Percentiles rank a stretch among this genome's conserved stretches.
Conservation (phyloP, 2,888 invertebrate genomes). For the Oscheius sp. region DNA sequence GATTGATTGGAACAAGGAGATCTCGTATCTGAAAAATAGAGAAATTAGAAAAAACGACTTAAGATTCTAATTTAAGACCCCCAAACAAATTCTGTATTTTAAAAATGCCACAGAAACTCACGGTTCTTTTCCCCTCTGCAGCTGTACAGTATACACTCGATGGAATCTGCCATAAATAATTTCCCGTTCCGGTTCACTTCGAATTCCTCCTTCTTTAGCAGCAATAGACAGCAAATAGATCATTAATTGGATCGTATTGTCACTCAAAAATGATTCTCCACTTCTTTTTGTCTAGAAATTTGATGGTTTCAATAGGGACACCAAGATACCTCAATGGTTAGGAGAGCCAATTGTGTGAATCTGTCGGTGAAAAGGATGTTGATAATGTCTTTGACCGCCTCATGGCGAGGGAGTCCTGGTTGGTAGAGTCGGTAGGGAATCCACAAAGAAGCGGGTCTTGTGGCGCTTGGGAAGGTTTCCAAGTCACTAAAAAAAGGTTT, state of each 20-base stretch:
- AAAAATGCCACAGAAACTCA: not conserved
- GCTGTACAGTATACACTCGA: not conserved
- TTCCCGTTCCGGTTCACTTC: not conserved
- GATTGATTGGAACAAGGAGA: constrained; percentile 9
- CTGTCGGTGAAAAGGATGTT: constrained; percentile 38
- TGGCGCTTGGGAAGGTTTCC: constrained; percentile 1
- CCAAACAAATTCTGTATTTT: not conserved
- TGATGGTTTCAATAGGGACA: no score
- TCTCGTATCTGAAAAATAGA: constrained; percentile 19
- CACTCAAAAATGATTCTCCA: constrained; percentile 34
- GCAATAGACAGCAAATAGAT: constrained; percentile 59
- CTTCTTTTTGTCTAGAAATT: not conserved
- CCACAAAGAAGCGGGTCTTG: constrained; percentile 39
- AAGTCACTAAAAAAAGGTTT: constrained; percentile 36
- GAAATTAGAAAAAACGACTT: no score
- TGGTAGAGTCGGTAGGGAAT: constrained; percentile 49
- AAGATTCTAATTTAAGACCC: no score
- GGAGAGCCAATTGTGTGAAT: constrained; percentile 33
- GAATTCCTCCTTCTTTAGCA: constrained; percentile 29
- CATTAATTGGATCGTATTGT: constrained; percentile 58
- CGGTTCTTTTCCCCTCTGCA: not conserved
- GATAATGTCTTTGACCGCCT: constrained; percentile 38
- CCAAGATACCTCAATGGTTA: constrained; percentile 16
- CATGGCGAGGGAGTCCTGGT: constrained; percentile 21
- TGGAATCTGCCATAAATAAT: not conserved